Percentiles rank a stretch among this genome's conserved stretches.
phyloP scores from a whole-genome alignment of 2,113 vertebrate genomes.

The Hylia prasina region DNA sequence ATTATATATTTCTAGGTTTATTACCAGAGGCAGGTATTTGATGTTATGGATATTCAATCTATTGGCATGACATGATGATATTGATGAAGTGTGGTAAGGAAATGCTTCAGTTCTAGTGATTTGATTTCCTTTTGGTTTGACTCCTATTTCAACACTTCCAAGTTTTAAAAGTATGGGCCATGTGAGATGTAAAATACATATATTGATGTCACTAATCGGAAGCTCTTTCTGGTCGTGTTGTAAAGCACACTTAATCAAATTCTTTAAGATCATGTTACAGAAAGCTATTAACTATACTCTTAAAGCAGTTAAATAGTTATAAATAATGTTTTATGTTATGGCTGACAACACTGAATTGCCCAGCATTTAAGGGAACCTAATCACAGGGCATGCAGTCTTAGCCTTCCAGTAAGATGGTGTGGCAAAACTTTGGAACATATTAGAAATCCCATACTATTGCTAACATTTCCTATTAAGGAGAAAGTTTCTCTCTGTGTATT shows the following conservation, averaged over 20 bases:
- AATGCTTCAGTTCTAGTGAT: background rate
- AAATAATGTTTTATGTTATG: constrained; percentile 40
- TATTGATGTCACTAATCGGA: constrained; percentile 40
- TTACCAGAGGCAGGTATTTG: background rate
- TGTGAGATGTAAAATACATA: constrained; percentile 22
- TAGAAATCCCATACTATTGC: constrained; percentile 57
- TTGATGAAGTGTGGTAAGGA: constrained; percentile 24
- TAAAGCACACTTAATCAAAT: constrained; percentile 60
- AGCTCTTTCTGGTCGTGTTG: constrained; percentile 41
- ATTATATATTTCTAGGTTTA: background rate
- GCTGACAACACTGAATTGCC: constrained; percentile 35
- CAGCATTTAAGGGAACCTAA: constrained; percentile 10
- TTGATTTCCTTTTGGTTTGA: constrained; percentile 21
- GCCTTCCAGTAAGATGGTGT: constrained; percentile 24
- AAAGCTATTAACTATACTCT: constrained; percentile 39
- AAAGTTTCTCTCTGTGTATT: constrained; percentile 59
- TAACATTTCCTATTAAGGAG: constrained; percentile 61
- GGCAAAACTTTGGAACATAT: constrained; percentile 47
- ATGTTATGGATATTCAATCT: background rate
- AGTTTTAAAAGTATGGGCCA: background rate
- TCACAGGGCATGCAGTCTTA: background rate
- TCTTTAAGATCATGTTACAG: constrained; percentile 44
- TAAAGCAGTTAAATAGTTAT: constrained; percentile 41
- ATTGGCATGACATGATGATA: background rate
- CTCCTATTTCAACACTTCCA: constrained; percentile 1